Percentiles rank a stretch among this genome's conserved stretches.
These are phyloP conservation scores for Crotalus helleri DNA, from an alignment of 2,113 vertebrate species.

Conservation along the genomic window DNA sequence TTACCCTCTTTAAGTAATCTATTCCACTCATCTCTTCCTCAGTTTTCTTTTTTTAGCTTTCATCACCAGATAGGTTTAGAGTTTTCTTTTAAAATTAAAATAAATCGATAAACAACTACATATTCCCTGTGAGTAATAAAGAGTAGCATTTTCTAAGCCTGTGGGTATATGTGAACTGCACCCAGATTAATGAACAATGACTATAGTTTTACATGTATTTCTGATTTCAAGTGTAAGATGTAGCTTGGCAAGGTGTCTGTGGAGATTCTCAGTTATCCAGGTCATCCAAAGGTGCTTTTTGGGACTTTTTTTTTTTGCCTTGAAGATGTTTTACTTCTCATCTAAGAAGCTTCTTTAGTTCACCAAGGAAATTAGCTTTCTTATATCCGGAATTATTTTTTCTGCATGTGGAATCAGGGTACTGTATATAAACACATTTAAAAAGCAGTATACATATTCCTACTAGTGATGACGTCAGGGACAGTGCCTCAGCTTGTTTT, in stretches of 20 bases:
- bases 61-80: neutral
- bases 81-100: neutral
- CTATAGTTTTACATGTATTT: neutral
- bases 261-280: too few species aligned
- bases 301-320: too few species aligned
- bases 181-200: neutral
- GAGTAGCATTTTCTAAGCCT: neutral
- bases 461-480: conserved; percentile 1
- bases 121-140: neutral
- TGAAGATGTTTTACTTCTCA: too few species aligned
- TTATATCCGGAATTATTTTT: neutral
- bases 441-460: neutral
- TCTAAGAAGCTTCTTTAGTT: neutral
- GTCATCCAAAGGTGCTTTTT: too few species aligned
- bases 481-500: neutral
- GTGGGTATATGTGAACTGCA: neutral
- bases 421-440: neutral
- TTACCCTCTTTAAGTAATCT: neutral
- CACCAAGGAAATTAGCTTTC: neutral
- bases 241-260: neutral
- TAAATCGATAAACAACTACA: neutral
- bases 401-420: neutral
- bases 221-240: neutral
- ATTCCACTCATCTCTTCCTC: neutral
- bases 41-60: neutral